A percentile compares a stretch with the other conserved stretches of the same genome.
Evolutionary conservation across 2,797 vertebrate genomes (phyloP).

Genomic region (Dicrostonyx torquatus): DNA sequence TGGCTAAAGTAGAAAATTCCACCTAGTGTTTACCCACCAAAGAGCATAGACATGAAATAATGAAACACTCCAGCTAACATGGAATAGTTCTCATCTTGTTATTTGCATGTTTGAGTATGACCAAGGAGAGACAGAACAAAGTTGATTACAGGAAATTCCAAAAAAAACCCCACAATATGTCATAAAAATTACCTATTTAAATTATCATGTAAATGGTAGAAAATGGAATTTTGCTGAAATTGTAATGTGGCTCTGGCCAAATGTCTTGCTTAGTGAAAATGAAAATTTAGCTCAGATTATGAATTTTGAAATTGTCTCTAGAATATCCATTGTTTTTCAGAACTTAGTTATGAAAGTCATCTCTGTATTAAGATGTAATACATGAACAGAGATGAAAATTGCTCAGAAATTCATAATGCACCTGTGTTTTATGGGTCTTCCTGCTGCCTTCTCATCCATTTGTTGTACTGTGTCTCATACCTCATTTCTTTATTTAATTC

Average conservation of each 20-base stretch:
- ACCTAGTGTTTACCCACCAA: not conserved
- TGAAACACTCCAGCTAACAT: not conserved
- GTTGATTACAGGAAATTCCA: not conserved
- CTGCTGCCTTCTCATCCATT: constrained; percentile 28
- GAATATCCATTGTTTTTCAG: not conserved
- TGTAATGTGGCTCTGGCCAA: not conserved
- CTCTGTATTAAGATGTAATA: constrained; percentile 58
- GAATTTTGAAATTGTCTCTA: not conserved
- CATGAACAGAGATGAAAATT: constrained; percentile 62
- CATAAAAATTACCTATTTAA: not conserved
- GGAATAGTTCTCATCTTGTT: not conserved
- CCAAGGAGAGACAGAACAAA: not conserved
- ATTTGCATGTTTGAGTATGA: constrained; percentile 4
- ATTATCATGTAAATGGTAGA: not conserved
- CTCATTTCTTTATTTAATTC: constrained; percentile 74
- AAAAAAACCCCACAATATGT: not conserved
- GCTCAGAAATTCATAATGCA: constrained; percentile 4
- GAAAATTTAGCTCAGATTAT: not conserved
- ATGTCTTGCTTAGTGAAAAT: not conserved
- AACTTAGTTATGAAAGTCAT: constrained; percentile 53
- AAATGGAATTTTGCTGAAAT: not conserved
- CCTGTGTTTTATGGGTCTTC: constrained; percentile 64
- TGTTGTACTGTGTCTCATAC: constrained; percentile 70
- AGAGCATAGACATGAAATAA: not conserved
- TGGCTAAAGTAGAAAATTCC: not conserved